phyloP scores from a whole-genome alignment of 2,797 vertebrate species.

The Sylvia borin region DNA sequence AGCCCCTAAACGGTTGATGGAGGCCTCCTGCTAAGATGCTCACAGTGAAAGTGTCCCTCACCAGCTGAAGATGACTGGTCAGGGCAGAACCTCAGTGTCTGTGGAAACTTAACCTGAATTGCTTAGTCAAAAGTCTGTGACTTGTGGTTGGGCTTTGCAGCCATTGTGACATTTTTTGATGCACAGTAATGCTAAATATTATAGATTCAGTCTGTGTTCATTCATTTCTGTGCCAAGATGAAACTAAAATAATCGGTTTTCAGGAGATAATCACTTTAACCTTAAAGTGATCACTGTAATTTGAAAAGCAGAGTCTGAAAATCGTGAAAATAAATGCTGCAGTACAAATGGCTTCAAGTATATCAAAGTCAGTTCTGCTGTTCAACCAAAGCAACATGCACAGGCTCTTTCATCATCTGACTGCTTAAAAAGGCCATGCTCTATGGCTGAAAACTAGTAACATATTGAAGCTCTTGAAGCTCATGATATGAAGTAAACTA shows the following conservation, averaged over 20 bases:
- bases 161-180: neutral
- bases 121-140: neutral
- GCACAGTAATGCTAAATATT: neutral
- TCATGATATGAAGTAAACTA: neutral
- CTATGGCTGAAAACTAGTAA: neutral
- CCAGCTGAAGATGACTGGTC: neutral
- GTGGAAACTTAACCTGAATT: neutral
- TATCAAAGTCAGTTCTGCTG: neutral
- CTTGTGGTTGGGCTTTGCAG: neutral
- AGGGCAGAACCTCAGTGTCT: neutral
- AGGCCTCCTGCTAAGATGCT: neutral
- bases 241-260: neutral
- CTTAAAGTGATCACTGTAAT: neutral
- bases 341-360: neutral
- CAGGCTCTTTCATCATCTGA: neutral
- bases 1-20: neutral
- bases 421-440: neutral
- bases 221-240: neutral
- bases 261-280: neutral
- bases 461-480: neutral
- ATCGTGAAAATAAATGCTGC: neutral
- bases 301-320: slow-evolving; percentile 9
- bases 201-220: neutral
- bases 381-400: neutral
- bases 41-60: neutral